A percentile compares a stretch with the other conserved stretches of the same genome.
Evolutionary conservation across 2,113 vertebrate species (phyloP).

Genomic region (Cepphus grylle): DNA sequence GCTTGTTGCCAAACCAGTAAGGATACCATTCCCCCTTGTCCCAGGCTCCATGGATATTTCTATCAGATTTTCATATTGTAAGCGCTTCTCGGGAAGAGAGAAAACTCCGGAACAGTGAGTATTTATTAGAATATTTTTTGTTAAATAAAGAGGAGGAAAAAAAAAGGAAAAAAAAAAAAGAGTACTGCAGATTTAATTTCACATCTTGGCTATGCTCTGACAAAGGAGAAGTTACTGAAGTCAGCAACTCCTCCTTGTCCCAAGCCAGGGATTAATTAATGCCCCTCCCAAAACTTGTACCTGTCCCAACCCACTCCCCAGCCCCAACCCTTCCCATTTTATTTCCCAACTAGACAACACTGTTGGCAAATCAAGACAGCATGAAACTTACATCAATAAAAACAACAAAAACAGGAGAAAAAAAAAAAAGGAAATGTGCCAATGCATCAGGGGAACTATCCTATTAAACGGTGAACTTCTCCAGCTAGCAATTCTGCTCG

Average conservation of each 20-base stretch:
- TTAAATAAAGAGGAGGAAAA: constrained; percentile 57
- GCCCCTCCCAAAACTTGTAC: constrained; percentile 54
- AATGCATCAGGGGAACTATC: not conserved
- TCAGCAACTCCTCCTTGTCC: constrained; percentile 57
- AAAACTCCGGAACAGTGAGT: constrained; percentile 61
- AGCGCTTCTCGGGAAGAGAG: constrained; percentile 50
- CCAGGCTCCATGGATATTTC: constrained; percentile 24
- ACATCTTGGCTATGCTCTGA: constrained; percentile 75
- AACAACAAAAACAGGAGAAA: not conserved
- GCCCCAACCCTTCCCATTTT: constrained; percentile 35
- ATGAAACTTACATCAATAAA: constrained; percentile 61
- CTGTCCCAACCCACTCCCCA: not conserved
- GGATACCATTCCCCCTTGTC: constrained; percentile 37
- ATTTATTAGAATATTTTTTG: constrained; percentile 66
- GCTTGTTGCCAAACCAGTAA: constrained; percentile 43
- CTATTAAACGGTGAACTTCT: not conserved
- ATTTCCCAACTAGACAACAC: constrained; percentile 68
- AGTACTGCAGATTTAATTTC: constrained; percentile 72
- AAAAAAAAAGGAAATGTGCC: not conserved
- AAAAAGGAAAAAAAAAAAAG: not conserved
- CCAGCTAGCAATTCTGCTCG: not conserved
- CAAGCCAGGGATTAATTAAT: constrained; percentile 70
- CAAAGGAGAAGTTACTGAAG: constrained; percentile 62
- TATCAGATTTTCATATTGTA: not conserved
- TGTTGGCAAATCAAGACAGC: constrained; percentile 69